phyloP scores from a whole-genome alignment of 2,113 vertebrate species.

The Marmota monax region DNA sequence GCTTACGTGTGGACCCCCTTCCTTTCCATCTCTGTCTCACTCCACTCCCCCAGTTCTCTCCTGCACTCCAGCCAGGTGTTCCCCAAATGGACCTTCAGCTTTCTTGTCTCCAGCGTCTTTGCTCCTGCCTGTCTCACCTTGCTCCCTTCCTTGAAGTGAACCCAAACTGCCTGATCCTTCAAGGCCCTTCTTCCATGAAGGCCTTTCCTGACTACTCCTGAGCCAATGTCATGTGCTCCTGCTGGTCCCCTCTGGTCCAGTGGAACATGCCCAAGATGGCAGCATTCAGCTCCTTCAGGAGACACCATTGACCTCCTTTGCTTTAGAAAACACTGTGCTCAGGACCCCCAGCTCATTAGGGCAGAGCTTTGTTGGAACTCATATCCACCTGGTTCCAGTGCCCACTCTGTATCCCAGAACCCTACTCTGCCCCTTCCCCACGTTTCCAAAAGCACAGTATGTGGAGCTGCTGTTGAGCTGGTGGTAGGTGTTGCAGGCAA shows the following conservation, averaged over 20 bases:
- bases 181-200: neutral
- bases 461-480: fast-evolving
- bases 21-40: neutral
- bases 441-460: neutral
- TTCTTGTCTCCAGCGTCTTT: neutral
- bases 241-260: neutral
- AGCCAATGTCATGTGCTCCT: neutral
- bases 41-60: neutral
- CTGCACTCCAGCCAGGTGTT: neutral
- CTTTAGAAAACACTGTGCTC: neutral
- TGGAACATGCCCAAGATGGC: neutral
- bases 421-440: fast-evolving
- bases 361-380: neutral
- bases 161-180: neutral
- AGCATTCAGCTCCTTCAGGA: neutral
- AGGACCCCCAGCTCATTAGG: neutral
- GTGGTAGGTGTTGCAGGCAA: fast-evolving
- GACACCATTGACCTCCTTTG: neutral
- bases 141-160: neutral
- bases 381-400: neutral
- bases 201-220: neutral
- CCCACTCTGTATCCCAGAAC: neutral
- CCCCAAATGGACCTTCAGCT: neutral
- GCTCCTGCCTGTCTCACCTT: neutral
- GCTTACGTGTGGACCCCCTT: neutral